Percentiles rank a stretch among this genome's conserved stretches.
phyloP scores from a whole-genome alignment of 2,888 invertebrate genomes.

The Charanyca ferruginea region DNA sequence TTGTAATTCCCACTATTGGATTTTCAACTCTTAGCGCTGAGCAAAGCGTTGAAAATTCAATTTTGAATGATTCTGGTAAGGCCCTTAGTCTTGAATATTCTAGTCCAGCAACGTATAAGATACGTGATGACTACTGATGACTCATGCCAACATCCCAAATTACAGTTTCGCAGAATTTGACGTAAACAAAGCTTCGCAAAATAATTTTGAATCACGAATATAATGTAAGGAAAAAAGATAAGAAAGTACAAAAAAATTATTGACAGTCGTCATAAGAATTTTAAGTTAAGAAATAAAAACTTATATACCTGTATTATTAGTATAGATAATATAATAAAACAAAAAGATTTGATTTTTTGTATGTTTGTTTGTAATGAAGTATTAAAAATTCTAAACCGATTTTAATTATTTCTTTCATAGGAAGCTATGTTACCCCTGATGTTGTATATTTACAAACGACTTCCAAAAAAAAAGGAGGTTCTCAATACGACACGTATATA shows the following conservation, averaged over 20 bases:
- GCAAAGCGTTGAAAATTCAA: background rate
- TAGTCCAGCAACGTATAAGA: background rate
- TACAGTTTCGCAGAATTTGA: constrained; percentile 26
- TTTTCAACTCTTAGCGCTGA: background rate
- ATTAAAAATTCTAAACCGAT: no score
- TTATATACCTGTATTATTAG: no score
- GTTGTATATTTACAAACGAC: no score
- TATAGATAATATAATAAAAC: no score
- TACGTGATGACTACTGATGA: constrained; percentile 34
- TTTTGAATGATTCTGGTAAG: background rate
- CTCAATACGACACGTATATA: no score
- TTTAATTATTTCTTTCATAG: no score
- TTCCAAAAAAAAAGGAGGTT: no score
- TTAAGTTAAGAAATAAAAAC: no score
- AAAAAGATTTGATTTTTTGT: no score
- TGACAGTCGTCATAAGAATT: constrained; percentile 9
- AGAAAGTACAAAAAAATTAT: constrained; percentile 23
- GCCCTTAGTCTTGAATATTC: background rate
- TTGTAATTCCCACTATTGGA: no score
- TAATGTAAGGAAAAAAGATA: constrained; percentile 9
- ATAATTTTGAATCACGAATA: constrained; percentile 31
- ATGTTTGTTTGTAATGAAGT: no score
- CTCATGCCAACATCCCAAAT: constrained; percentile 44
- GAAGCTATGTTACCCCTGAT: no score
- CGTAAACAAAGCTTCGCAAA: constrained; percentile 31